Evolutionary conservation across 2,797 vertebrate genomes (phyloP).

Genomic region (Epinephelus awoara): DNA sequence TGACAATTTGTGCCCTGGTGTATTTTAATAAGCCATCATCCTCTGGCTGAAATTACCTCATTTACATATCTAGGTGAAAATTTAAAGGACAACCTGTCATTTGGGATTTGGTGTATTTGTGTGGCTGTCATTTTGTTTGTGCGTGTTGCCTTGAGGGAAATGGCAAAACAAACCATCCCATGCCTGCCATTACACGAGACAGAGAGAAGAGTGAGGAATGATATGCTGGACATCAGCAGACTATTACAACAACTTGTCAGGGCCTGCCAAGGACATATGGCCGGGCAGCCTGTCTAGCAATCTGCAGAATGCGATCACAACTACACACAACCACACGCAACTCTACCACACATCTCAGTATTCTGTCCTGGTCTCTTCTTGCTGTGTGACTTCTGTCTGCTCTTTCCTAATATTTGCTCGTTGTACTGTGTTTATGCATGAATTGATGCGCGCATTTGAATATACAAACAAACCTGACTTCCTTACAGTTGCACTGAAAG

Average conservation of each 20-base stretch:
- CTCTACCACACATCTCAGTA: conserved; percentile 62
- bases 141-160: conserved; percentile 19
- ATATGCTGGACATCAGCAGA: conserved; percentile 62
- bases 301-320: conserved; percentile 62
- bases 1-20: conserved; percentile 4
- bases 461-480: conserved; percentile 38
- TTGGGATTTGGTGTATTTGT: conserved; percentile 21
- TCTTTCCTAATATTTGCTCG: conserved; percentile 54
- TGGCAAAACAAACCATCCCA: conserved; percentile 7
- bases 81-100: conserved; percentile 12
- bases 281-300: conserved; percentile 71
- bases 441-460: conserved; percentile 42
- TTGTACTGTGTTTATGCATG: conserved; percentile 48
- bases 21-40: conserved; percentile 5
- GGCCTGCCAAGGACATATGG: conserved; percentile 76
- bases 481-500: conserved; percentile 18
- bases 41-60: conserved; percentile 1
- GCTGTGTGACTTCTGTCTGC: conserved; percentile 47
- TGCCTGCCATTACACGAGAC: conserved; percentile 45
- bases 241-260: conserved; percentile 64
- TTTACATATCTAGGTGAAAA: conserved; percentile 11
- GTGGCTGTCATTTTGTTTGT: conserved; percentile 24
- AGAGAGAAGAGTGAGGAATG: conserved; percentile 43
- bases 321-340: conserved; percentile 51
- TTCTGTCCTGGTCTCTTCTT: conserved; percentile 50